Evolutionary conservation across 2,888 invertebrate species (phyloP).

Genomic region (Himalopsyche tibetana): DNA sequence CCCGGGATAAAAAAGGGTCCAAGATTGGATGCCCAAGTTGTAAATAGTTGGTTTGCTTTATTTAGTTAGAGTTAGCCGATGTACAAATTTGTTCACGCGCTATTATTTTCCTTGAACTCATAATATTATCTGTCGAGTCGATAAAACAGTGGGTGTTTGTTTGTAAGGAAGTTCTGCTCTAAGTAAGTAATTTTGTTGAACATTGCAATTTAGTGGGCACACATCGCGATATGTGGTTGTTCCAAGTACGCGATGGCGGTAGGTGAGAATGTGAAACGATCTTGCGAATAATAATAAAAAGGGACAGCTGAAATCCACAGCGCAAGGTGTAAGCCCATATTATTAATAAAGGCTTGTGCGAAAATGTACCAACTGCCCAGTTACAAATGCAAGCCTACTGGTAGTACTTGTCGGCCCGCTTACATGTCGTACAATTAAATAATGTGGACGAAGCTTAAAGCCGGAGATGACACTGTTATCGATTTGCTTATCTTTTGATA

Average conservation of each 20-base stretch:
- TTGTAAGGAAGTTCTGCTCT: too few relatives aligned
- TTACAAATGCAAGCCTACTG: background rate
- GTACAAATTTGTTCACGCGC: too few relatives aligned
- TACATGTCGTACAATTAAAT: slow-evolving; percentile 3
- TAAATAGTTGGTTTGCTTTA: too few relatives aligned
- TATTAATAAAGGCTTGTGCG: slow-evolving; percentile 63
- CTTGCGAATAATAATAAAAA: slow-evolving; percentile 61
- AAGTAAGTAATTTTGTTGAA: too few relatives aligned
- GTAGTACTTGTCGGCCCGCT: slow-evolving; percentile 6
- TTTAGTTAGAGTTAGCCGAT: too few relatives aligned
- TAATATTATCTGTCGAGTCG: too few relatives aligned
- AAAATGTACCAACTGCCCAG: slow-evolving; percentile 60
- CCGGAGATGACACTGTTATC: slow-evolving; percentile 1
- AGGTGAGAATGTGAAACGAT: slow-evolving; percentile 44
- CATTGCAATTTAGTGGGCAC: background rate
- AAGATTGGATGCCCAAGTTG: too few relatives aligned
- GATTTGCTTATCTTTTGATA: slow-evolving; percentile 15
- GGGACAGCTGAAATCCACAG: slow-evolving; percentile 56
- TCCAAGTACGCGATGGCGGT: background rate
- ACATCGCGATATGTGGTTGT: background rate
- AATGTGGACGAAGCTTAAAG: slow-evolving; percentile 11
- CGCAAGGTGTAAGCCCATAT: slow-evolving; percentile 64
- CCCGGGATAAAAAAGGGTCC: too few relatives aligned
- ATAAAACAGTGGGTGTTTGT: too few relatives aligned
- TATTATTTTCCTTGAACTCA: too few relatives aligned